These are phyloP conservation scores for Lordiphosa fenestrarum DNA, from an alignment of 2,888 invertebrate genomes.

Conservation along the genomic window DNA sequence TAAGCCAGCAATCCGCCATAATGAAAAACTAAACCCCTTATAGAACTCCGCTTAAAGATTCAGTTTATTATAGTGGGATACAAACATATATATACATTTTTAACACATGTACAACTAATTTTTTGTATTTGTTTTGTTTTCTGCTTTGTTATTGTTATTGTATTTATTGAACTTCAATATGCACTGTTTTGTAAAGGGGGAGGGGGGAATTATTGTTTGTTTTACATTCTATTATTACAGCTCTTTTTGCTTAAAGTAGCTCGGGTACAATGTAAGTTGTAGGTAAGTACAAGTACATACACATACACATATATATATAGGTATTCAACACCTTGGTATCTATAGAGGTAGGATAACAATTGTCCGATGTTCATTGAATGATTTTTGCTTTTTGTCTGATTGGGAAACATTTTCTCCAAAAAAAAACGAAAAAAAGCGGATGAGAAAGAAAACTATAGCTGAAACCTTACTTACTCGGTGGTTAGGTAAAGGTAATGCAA, in stretches of 20 bases:
- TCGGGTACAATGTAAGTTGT: conserved; percentile 39
- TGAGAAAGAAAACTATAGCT: conserved; percentile 19
- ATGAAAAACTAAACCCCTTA: not conserved
- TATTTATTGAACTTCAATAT: conserved; percentile 45
- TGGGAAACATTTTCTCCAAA: conserved; percentile 16
- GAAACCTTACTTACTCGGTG: conserved; percentile 44
- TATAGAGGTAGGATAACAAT: conserved; percentile 68
- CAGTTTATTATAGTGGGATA: conserved; percentile 24
- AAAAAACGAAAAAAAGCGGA: conserved; percentile 17
- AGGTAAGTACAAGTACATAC: conserved; percentile 40
- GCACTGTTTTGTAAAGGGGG: conserved; percentile 53
- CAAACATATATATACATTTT: conserved; percentile 26
- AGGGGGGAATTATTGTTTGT: conserved; percentile 65
- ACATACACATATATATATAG: not conserved
- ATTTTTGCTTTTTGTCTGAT: conserved; percentile 8
- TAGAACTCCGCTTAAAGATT: conserved; percentile 12
- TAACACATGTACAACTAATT: conserved; percentile 40
- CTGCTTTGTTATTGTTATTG: conserved; percentile 22
- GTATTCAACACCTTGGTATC: conserved; percentile 64
- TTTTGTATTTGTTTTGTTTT: conserved; percentile 28
- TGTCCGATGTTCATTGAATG: conserved; percentile 59
- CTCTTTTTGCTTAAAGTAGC: conserved; percentile 28
- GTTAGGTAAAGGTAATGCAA: conserved; percentile 18
- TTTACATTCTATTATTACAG: conserved; percentile 47
- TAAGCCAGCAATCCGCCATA: too few species aligned